phyloP scores from a whole-genome alignment of 2,888 invertebrate species.

The Drosophila merina region DNA sequence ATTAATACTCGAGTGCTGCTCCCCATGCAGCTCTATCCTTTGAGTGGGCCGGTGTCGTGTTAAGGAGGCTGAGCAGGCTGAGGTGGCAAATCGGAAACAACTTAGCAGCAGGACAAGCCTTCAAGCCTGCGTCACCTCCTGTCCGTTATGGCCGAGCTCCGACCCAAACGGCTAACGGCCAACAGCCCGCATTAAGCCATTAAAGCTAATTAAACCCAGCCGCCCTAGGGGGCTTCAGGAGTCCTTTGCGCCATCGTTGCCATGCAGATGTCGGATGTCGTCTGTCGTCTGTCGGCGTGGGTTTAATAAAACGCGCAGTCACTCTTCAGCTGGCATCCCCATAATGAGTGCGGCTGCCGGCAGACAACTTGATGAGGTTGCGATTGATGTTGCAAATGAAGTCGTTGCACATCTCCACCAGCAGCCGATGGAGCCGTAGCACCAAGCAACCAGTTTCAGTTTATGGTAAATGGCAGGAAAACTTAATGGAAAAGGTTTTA shows the following conservation, averaged over 20 bases:
- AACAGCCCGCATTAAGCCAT: conserved; percentile 58
- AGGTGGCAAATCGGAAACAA: conserved; percentile 33
- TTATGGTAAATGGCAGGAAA: not conserved
- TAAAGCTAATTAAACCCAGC: conserved; percentile 70
- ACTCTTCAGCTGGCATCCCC: conserved; percentile 37
- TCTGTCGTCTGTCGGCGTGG: conserved; percentile 7
- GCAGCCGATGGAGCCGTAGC: not conserved
- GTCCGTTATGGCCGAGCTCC: conserved; percentile 16
- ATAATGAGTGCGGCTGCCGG: conserved; percentile 58
- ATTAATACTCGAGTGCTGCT: conserved; percentile 47
- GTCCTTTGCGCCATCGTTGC: conserved; percentile 2
- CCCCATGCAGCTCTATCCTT: not conserved
- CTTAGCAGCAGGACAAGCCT: conserved; percentile 14
- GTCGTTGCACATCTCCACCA: conserved; percentile 33
- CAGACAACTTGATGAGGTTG: conserved; percentile 56
- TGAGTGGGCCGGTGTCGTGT: not conserved
- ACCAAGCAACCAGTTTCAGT: not conserved
- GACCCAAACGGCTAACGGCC: conserved; percentile 18
- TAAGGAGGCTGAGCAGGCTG: not conserved
- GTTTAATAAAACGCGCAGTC: conserved; percentile 60
- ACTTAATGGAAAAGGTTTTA: not conserved
- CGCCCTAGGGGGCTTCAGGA: conserved; percentile 13
- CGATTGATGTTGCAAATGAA: conserved; percentile 73
- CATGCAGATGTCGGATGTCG: not conserved
- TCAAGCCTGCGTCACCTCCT: conserved; percentile 12